A percentile compares a stretch with the other conserved stretches of the same genome.
These are phyloP conservation scores for Acrobasis suavella DNA, from an alignment of 2,888 invertebrate species.

Conservation along the genomic window DNA sequence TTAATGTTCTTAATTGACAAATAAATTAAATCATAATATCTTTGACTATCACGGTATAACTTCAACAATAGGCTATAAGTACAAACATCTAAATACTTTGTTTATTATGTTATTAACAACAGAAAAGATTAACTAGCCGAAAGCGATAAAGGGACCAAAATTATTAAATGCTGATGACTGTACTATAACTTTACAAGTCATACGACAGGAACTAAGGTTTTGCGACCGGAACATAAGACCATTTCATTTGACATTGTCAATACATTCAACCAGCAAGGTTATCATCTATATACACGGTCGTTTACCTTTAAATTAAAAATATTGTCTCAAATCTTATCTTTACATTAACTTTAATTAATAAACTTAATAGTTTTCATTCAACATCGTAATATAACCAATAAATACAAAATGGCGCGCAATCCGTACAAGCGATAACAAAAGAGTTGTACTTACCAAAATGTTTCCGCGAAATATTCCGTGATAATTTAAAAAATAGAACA, in stretches of 20 bases:
- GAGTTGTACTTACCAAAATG: slow-evolving; percentile 30
- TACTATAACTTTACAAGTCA: slow-evolving; percentile 8
- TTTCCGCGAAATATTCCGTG: slow-evolving; percentile 24
- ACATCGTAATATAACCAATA: neutral
- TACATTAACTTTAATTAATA: slow-evolving; percentile 7
- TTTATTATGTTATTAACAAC: neutral
- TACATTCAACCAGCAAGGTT: slow-evolving; percentile 13
- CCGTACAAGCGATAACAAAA: slow-evolving; percentile 14
- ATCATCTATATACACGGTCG: neutral
- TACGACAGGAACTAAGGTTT: neutral
- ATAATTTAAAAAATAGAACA: slow-evolving; percentile 36
- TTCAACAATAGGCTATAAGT: too few species aligned
- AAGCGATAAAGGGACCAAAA: neutral
- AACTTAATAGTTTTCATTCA: neutral
- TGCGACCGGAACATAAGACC: slow-evolving; percentile 7
- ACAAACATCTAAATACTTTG: too few species aligned
- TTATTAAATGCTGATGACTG: slow-evolving; percentile 2
- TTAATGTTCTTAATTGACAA: too few species aligned
- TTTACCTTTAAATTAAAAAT: slow-evolving; percentile 17
- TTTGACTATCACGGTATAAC: neutral
- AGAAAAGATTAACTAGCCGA: neutral
- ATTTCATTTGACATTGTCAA: slow-evolving; percentile 17
- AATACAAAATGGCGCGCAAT: slow-evolving; percentile 20
- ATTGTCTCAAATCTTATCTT: slow-evolving; percentile 15
- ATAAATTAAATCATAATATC: neutral